Base-by-base conservation (phyloP, 2,113 vertebrate genomes). In the Caracal caracal region DNA sequence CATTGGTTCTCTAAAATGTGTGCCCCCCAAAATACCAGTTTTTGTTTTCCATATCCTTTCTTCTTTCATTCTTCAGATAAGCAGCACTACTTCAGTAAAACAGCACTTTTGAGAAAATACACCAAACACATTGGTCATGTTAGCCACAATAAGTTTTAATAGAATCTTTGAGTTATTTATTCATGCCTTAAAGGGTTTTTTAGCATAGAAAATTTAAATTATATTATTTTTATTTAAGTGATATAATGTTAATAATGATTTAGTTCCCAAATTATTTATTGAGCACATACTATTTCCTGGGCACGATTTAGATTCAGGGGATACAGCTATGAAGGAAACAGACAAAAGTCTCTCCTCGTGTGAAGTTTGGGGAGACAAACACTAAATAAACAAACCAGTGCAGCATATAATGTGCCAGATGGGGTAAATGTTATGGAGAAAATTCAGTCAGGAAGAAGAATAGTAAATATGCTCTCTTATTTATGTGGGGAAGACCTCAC, bases 31-130 rank as follows among this genome's bases (percentile, higher is more conserved):
- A 20, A 49, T n/a, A 37, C 4, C 85, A 49, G 53, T 40, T 94
- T 82, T 71, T 35, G 30, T 84, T 94, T 92, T n/a, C 35, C 47
- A 37, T 56, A 80, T 63, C 33, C 26, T 81, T 90, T 82, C 17
- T 96, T 76, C 12, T 66, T 86, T 94, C 17, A 43, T 53, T 76
- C 53, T 80, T 90, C n/a, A 70, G 6, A 91, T 91, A 84, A 87
- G 4, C 51, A 88, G 7, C 15, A 63, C 12, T 86, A 68, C 33
- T 91, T 43, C 43, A 97, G 28, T 35, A 17, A 96, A 93, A 53
- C 2, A 51, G 28, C 86, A 40, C 53, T 73, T 80, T 65, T 47
- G 4, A 88, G 66, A 85, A 96, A 94, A 80, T 30, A 0, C 37
- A 83, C 37, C 10, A 51, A 88, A 89, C 70, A 43, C 88, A 84